Base-by-base conservation (phyloP, 2,113 vertebrate genomes). In the Casuarius casuarius region DNA sequence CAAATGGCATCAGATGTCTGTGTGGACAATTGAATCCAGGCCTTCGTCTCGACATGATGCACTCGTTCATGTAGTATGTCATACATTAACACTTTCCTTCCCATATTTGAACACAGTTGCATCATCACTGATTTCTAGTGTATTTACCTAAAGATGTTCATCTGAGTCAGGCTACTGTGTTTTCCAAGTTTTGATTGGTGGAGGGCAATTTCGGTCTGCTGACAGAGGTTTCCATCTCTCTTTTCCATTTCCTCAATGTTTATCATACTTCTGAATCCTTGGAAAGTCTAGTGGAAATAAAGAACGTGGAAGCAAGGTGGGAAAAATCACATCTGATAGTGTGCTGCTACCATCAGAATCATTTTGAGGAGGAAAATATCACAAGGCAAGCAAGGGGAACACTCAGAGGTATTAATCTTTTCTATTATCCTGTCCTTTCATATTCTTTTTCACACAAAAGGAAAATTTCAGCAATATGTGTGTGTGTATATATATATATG, bases 41-140 rank as follows among this genome's bases (percentile, higher is more conserved):
- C 4, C 5, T 48, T 72, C 2, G 6, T 51, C 44, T 65, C 17
- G 12, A 7, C 12, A 3, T 11, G 7, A 4, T 12, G 3, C 12
- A 29, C 6, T 67, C 63, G 9, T 10, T 59, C 5, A 5, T 15
- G 2, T 12, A 38, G 38, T 2, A 4, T 38, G 5, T 20, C 21
- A 31, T 4, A 7, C 3, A 26, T 11, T 49, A 54, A 74, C 2
- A 38, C 2, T 31, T 8, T 22, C 9, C 7, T 73, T 48, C 18
- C 68, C 26, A 7, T 5, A 6, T 21, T 6, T 59, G 38, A 75
- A 61, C 4, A 38, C 8, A 3, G 5, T 25, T 74, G 1, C 3
- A 48, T 20, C 14, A 33, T 4, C 15, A 26, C 7, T 38, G n/a
- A 12, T 16, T 82, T 67, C 7, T 74, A 35, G 12, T 48, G 16